Evolutionary conservation across 2,113 vertebrate genomes (phyloP).

Genomic region (Sander lucioperca): DNA sequence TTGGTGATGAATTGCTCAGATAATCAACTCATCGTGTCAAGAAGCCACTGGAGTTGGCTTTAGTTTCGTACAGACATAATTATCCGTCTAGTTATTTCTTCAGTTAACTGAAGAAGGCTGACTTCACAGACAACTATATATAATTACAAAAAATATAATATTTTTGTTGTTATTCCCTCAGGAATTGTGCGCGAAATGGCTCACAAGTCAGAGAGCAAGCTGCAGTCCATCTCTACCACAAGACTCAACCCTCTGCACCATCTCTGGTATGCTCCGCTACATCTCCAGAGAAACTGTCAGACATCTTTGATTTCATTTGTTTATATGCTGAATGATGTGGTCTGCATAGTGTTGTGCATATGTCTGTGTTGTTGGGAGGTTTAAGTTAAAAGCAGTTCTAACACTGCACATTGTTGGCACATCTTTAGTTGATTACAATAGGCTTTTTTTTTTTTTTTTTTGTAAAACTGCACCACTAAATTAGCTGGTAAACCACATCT

Average conservation of each 20-base stretch:
- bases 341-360: conserved; percentile 23
- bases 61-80: too few relatives aligned
- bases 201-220: conserved; percentile 81
- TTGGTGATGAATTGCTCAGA: too few relatives aligned
- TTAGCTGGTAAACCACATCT: conserved; percentile 76
- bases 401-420: conserved; percentile 58
- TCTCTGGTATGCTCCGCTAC: conserved; percentile 80
- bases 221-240: conserved; percentile 82
- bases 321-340: conserved; percentile 46
- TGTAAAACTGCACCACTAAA: conserved; percentile 65
- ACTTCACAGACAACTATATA: not conserved
- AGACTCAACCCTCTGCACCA: conserved; percentile 83
- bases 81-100: too few relatives aligned
- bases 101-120: not conserved
- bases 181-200: conserved; percentile 82
- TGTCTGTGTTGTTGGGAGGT: conserved; percentile 44
- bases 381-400: conserved; percentile 40
- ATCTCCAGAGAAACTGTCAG: not conserved
- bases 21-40: too few relatives aligned
- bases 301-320: conserved; percentile 28
- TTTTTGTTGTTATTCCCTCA: conserved; percentile 28
- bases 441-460: conserved; percentile 38
- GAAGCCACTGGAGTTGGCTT: too few relatives aligned
- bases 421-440: conserved; percentile 75
- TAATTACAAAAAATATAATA: too few relatives aligned